These are phyloP conservation scores for Drosophila chauvacae DNA, from an alignment of 1,140 invertebrate species.

Conservation along the genomic window DNA sequence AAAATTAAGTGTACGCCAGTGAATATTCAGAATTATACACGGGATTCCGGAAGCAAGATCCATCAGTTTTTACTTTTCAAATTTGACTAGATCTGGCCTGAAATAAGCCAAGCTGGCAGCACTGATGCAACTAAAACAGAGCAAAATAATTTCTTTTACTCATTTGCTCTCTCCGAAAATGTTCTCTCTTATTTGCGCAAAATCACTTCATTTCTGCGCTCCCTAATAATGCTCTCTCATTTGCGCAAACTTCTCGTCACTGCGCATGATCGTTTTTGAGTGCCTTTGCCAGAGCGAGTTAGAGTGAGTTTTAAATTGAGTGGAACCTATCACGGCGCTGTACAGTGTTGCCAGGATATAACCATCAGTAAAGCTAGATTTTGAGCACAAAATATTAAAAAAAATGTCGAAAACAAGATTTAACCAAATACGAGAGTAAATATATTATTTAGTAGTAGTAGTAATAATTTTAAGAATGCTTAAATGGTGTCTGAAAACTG, in stretches of 20 bases:
- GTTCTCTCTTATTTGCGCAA: background rate
- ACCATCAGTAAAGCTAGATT: too few relatives aligned
- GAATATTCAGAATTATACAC: conserved; percentile 37
- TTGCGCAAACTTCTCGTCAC: background rate
- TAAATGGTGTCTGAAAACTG: too few relatives aligned
- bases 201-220: background rate
- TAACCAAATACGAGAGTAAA: too few relatives aligned
- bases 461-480: too few relatives aligned
- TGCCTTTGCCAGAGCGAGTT: background rate
- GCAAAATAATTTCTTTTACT: background rate
- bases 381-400: too few relatives aligned
- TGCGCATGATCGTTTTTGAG: conserved; percentile 11
- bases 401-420: too few relatives aligned
- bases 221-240: background rate
- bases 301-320: conserved; percentile 9
- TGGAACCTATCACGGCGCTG: background rate
- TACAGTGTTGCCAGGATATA: too few relatives aligned
- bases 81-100: too few relatives aligned
- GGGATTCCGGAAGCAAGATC: conserved; percentile 45
- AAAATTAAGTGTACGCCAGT: conserved; percentile 76
- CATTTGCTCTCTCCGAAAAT: background rate
- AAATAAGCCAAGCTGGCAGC: background rate
- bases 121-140: background rate
- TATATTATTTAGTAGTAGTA: too few relatives aligned
- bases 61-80: background rate